phyloP scores from a whole-genome alignment of 2,888 invertebrate genomes.

The Augiades crinisus region DNA sequence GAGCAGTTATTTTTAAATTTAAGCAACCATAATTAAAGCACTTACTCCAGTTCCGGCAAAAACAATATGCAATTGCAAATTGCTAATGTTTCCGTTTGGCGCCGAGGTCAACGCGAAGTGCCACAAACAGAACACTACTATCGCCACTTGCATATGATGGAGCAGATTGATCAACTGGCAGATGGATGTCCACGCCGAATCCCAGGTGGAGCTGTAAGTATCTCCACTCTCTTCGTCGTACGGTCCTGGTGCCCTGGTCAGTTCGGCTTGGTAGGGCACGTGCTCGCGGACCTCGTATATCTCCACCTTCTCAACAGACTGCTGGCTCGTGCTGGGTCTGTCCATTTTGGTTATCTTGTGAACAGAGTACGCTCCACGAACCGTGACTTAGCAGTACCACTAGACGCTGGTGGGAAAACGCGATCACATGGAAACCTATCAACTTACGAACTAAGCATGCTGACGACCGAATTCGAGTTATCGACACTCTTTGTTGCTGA shows the following conservation, averaged over 20 bases:
- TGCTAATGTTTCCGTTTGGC: slow-evolving; percentile 64
- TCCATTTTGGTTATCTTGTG: slow-evolving; percentile 53
- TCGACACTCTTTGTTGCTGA: slow-evolving; percentile 45
- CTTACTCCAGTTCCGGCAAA: slow-evolving; percentile 76
- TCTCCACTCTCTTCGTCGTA: slow-evolving; percentile 70
- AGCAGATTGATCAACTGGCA: slow-evolving; percentile 69
- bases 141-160: slow-evolving; percentile 71
- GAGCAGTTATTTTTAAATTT: no score
- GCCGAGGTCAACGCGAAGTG: slow-evolving; percentile 64
- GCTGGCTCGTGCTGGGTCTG: slow-evolving; percentile 67
- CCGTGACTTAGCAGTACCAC: slow-evolving; percentile 37
- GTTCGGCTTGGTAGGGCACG: slow-evolving; percentile 70
- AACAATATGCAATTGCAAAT: slow-evolving; percentile 70
- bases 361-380: slow-evolving; percentile 47
- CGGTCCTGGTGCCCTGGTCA: slow-evolving; percentile 61
- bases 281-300: slow-evolving; percentile 73
- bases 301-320: slow-evolving; percentile 65
- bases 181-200: slow-evolving; percentile 65
- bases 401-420: slow-evolving; percentile 27
- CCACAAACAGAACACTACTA: slow-evolving; percentile 71
- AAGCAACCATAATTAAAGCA: no score
- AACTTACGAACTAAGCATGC: slow-evolving; percentile 46
- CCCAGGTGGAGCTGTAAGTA: slow-evolving; percentile 56
- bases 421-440: slow-evolving; percentile 47
- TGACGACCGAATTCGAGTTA: slow-evolving; percentile 40